Evolutionary conservation across 1,140 invertebrate genomes (phyloP), one percentile per base, ranked within the genome.

Genomic region (Solenopsis fugax): DNA sequence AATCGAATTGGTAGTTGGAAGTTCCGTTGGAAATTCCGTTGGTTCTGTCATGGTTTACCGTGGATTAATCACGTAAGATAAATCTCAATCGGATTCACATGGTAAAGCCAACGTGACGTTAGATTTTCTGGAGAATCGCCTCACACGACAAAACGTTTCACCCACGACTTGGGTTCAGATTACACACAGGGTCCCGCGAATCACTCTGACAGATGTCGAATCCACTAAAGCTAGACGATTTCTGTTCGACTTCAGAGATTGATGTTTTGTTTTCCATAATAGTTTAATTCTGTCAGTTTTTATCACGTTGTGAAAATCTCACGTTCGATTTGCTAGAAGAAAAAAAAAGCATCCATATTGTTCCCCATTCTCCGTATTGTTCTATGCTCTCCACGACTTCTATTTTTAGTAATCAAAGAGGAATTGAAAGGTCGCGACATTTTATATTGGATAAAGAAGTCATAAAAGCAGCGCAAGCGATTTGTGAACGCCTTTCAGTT

Each of bases 41-140:
- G 29, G 29, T 2, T 29, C 29, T 29, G 29, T 78, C 34, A 41
- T 34, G 48, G 13, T 80, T 69, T 81, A 45, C 16, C 21, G 16
- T 50, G n/a, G 10, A 71, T 81, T 81, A 81, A 56, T 69, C 34
- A 56, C 41, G 9, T 71, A 71, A 56, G 48, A 58, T 71, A 81
- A 80, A 69, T 69, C 48, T 41, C 77, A 69, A 80, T 52, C 60
- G n/a, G 29, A 67, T 80, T 69, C 29, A 24, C 48, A 60, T 45
- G 29, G 48, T 54, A 80, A 69, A 54, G 48, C 34, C 45, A 41
- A 56, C 5, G n/a, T 80, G 34, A 80, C 48, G 9, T 54, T 78
- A 78, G 29, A 65, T 37, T 41, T 80, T 52, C n/a, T 48, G 24
- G 24, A 80, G 45, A 7, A 69, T 54, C 16, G 10, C 10, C n/a